Base-by-base conservation (phyloP, 2,888 invertebrate genomes). In the Syritta pipiens region DNA sequence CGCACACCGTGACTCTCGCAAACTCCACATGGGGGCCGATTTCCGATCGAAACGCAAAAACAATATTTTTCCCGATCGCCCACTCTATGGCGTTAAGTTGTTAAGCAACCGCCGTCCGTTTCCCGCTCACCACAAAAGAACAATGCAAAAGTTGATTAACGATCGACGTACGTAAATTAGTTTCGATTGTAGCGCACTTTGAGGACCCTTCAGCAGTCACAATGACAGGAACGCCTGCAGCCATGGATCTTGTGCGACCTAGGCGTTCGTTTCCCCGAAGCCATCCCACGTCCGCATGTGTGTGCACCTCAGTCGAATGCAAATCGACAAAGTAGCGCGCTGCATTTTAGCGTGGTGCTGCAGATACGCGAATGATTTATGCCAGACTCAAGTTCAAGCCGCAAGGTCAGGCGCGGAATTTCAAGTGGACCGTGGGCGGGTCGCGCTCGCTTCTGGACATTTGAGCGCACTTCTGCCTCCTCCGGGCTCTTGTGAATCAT, bases 31-130 rank as follows among this genome's bases (percentile, higher is more conserved):
- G n/a, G n/a, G n/a, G n/a, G n/a, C n/a, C n/a, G n/a, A n/a, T n/a
- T n/a, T n/a, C n/a, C n/a, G n/a, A n/a, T n/a, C n/a, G n/a, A n/a
- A n/a, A n/a, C n/a, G n/a, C n/a, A n/a, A n/a, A n/a, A n/a, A n/a
- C n/a, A n/a, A n/a, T n/a, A n/a, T n/a, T 44, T 65, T 65, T 65
- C 65, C 48, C 28, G 67, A 48, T 48, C 57, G 57, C 67, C 67
- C 57, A 67, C 67, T 57, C 37, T 19, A 37, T 37, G 67, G 67
- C 57, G 67, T 67, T 37, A 40, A 67, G 37, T 67, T 57, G 46
- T 48, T 57, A 20, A 14, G 14, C 28, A 48, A 28, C 55, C 65
- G n/a, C n/a, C n/a, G n/a, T n/a, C n/a, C n/a, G n/a, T n/a, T n/a
- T n/a, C n/a, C n/a, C n/a, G n/a, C n/a, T n/a, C n/a, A n/a, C n/a